Evolutionary conservation across 2,797 vertebrate species (phyloP).

Genomic region (Gymnoscopelus microlampas): DNA sequence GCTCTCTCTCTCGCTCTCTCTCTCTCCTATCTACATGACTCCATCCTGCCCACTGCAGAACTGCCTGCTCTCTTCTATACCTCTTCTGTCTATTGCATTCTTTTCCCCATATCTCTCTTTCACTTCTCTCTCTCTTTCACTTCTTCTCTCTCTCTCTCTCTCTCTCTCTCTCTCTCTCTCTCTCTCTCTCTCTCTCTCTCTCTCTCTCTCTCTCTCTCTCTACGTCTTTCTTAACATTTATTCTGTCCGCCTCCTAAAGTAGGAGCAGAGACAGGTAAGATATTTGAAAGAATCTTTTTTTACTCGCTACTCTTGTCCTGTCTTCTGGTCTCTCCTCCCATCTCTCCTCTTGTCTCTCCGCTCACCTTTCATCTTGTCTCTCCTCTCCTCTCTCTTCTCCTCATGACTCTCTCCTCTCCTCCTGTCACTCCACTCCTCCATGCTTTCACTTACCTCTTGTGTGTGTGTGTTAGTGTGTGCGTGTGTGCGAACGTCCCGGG

Average conservation of each 20-base stretch:
- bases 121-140: not conserved
- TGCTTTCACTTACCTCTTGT: constrained; percentile 58
- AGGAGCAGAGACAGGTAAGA: constrained; percentile 14
- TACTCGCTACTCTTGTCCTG: not conserved
- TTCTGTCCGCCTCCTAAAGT: constrained; percentile 27
- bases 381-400: not conserved
- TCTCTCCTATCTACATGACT: no score
- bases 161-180: not conserved
- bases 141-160: not conserved
- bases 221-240: not conserved
- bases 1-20: no score
- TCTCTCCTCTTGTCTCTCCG: not conserved
- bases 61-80: no score
- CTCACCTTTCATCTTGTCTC: not conserved
- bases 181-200: not conserved
- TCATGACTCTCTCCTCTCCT: not conserved
- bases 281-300: not conserved
- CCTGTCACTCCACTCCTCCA: not conserved
- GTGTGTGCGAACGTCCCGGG: constrained; percentile 62
- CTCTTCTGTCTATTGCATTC: no score
- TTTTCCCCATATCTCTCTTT: no score
- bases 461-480: constrained; percentile 61
- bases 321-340: not conserved
- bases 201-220: constrained; percentile 4
- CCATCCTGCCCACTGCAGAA: no score